Percentiles rank a stretch among this genome's conserved stretches.
These are phyloP conservation scores for Oscarella lobularis DNA, from an alignment of 37 sponge, comb jelly and placozoan genomes.

Conservation along the genomic window DNA sequence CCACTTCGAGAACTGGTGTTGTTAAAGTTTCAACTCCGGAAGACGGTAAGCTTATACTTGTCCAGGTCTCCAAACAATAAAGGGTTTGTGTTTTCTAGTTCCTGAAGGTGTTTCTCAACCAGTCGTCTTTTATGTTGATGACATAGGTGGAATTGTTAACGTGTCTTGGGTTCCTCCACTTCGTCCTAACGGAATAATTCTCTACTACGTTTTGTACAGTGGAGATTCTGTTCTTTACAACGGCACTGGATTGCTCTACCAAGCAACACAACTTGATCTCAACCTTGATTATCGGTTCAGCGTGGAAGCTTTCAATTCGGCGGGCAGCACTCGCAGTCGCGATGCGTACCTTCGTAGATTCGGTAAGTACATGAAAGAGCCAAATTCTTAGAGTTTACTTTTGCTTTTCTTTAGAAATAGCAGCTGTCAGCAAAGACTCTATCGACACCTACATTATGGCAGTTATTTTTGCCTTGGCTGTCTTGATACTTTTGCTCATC, in stretches of 20 bases:
- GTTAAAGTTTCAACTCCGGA: background rate
- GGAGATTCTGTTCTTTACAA: slow-evolving; percentile 13
- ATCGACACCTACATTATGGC: slow-evolving; percentile 4
- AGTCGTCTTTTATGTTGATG: background rate
- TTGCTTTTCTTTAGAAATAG: background rate
- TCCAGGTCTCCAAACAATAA: no score
- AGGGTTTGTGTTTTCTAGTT: background rate
- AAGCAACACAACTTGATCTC: background rate
- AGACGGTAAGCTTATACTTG: background rate
- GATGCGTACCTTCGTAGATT: background rate
- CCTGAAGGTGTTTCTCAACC: slow-evolving; percentile 42
- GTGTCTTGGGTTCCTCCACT: slow-evolving; percentile 33
- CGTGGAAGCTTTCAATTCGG: slow-evolving; percentile 45
- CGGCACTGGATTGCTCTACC: slow-evolving; percentile 7
- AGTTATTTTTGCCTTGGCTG: slow-evolving; percentile 9
- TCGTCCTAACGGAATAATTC: slow-evolving; percentile 50
- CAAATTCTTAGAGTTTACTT: no score
- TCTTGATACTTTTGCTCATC: slow-evolving; percentile 20
- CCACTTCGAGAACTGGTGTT: background rate
- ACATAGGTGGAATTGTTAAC: background rate
- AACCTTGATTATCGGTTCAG: background rate
- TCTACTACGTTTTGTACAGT: slow-evolving; percentile 28
- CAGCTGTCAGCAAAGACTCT: background rate
- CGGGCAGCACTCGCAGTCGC: slow-evolving; percentile 15
- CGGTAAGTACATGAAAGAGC: background rate